Evolutionary conservation across 2,888 invertebrate species (phyloP).

Genomic region (Tetranychus truncatus): DNA sequence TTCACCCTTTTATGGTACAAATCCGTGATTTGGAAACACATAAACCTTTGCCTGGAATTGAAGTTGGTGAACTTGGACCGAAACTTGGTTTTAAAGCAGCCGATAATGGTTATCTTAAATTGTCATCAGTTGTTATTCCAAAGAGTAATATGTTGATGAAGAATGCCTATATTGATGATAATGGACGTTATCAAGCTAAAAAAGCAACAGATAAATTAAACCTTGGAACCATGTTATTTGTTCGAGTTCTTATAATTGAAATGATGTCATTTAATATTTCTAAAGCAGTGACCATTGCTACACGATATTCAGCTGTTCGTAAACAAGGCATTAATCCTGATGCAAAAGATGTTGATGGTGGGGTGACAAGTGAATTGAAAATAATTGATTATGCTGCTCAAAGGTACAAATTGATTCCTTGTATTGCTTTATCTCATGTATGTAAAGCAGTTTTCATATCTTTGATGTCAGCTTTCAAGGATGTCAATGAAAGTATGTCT

Average conservation of each 20-base stretch:
- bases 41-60: conserved; percentile 65
- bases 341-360: not conserved
- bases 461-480: conserved; percentile 69
- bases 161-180: conserved; percentile 52
- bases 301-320: conserved; percentile 71
- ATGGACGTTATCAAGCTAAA: conserved; percentile 26
- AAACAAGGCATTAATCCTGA: conserved; percentile 40
- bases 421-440: conserved; percentile 60
- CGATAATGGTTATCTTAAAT: conserved; percentile 81
- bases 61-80: conserved; percentile 82
- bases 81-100: conserved; percentile 78
- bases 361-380: conserved; percentile 56
- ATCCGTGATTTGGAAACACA: conserved; percentile 72
- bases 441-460: conserved; percentile 53
- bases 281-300: conserved; percentile 55
- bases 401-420: conserved; percentile 72
- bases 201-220: conserved; percentile 48
- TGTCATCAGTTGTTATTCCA: conserved; percentile 70
- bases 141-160: conserved; percentile 83
- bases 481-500: conserved; percentile 58
- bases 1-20: conserved; percentile 83
- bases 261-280: conserved; percentile 58
- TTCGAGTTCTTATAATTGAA: conserved; percentile 61
- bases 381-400: conserved; percentile 85
- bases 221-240: conserved; percentile 85